phyloP scores from a whole-genome alignment of 2,797 vertebrate genomes.

The Buceros bicornis region DNA sequence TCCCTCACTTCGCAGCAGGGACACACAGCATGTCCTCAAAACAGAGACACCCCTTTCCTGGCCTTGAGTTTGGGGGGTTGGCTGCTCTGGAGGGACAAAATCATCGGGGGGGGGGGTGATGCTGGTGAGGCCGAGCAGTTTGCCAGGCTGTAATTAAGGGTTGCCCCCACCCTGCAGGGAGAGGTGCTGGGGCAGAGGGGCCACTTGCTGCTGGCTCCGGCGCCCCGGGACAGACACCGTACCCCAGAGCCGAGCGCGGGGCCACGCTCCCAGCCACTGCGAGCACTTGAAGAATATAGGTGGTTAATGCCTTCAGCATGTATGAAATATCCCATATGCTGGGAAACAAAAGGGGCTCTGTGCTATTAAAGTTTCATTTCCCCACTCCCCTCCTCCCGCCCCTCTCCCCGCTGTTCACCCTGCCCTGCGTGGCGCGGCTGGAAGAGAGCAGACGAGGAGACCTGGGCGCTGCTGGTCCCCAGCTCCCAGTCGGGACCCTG shows the following conservation, averaged over 20 bases:
- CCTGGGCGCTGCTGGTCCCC: background rate
- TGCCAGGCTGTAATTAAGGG: background rate
- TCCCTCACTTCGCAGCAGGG: background rate
- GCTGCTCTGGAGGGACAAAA: background rate
- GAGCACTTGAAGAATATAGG: constrained; percentile 81
- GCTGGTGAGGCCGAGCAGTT: background rate
- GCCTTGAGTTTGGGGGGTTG: accelerated
- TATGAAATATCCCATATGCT: constrained; percentile 89
- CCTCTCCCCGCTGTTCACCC: constrained; percentile 76
- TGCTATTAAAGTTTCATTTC: constrained; percentile 87
- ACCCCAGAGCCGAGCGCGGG: background rate
- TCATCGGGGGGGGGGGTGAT: background rate
- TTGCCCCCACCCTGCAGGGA: accelerated
- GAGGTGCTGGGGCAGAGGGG: background rate
- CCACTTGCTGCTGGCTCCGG: background rate
- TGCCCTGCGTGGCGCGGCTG: constrained; percentile 74
- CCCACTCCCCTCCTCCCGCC: constrained; percentile 82
- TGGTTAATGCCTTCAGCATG: constrained; percentile 88
- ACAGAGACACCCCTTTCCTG: background rate
- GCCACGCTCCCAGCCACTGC: constrained; percentile 69
- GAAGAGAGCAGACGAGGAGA: constrained; percentile 36
- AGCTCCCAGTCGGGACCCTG: background rate
- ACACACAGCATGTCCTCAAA: background rate
- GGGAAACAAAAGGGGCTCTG: constrained; percentile 88
- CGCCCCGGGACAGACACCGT: background rate